Evolutionary conservation across 2,797 vertebrate genomes (phyloP).

Genomic region (Pseudochromis fuscus): DNA sequence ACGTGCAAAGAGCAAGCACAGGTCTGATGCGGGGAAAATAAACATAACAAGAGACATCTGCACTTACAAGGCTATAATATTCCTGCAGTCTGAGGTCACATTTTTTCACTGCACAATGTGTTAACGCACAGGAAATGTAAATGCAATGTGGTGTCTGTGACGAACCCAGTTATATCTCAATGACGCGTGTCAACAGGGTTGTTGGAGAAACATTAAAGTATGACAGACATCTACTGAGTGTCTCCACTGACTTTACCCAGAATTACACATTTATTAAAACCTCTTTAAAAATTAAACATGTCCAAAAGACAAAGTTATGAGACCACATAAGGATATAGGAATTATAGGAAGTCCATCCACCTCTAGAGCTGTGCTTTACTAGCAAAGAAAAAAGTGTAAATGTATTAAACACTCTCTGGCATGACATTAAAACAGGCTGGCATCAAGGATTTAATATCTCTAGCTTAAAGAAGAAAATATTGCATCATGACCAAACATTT

Average conservation of each 20-base stretch:
- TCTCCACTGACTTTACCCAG: too few species aligned
- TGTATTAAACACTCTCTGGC: neutral
- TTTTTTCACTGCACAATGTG: neutral
- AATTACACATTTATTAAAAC: too few species aligned
- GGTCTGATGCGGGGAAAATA: constrained; percentile 11
- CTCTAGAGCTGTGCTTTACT: too few species aligned
- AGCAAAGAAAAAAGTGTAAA: neutral
- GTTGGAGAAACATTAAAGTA: neutral
- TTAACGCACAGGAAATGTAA: neutral
- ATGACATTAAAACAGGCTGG: neutral
- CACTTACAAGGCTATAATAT: neutral
- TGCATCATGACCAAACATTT: constrained; percentile 10
- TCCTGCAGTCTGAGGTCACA: neutral
- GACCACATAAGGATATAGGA: too few species aligned
- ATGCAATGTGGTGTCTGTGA: neutral
- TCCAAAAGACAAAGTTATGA: too few species aligned
- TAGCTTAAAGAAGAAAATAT: constrained; percentile 12
- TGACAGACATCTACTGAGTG: too few species aligned
- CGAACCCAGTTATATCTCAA: neutral
- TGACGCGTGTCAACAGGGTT: neutral
- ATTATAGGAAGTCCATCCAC: too few species aligned
- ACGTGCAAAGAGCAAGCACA: constrained; percentile 7
- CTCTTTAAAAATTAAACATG: too few species aligned
- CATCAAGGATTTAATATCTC: neutral
- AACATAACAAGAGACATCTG: constrained; percentile 2